Evolutionary conservation across 2,797 vertebrate genomes (phyloP), one percentile per base, ranked within the genome.

Genomic region (Myoxocephalus aenaeus): DNA sequence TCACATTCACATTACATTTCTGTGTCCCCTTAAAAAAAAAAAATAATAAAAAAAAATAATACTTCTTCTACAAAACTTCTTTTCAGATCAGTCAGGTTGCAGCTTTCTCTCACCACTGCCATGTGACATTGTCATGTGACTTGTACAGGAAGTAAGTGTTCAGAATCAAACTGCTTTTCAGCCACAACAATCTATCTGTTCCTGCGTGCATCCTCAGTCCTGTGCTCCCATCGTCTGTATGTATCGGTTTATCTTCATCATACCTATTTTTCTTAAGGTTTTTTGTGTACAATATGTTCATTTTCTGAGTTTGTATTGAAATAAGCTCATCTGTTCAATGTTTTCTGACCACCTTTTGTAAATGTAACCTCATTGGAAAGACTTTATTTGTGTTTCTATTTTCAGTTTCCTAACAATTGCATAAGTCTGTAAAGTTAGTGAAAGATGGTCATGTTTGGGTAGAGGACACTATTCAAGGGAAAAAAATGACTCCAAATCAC

Each of bases 41-140:
- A 18, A 8, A 51, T 17, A 20, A 8, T 18, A 6, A n/a, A n/a
- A n/a, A n/a, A n/a, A n/a, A n/a, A 3, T 32, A 36, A 42, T 27
- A 27, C 25, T 27, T 12, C 20, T 42, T 13, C 38, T 44, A 42
- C 36, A 56, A 56, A 27, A 56, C 51, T 13, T 56, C 22, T 32
- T 11, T 25, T 59, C 32, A 59, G 11, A 34, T 38, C 18, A 61
- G 57, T 38, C 57, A 59, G 11, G 36, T 61, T 40, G 36, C 34
- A 25, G 38, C 22, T 62, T 70, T 72, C 40, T 62, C 38, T 62
- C 12, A 22, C 8, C 27, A 2, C 25, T 8, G 22, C 57, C 58
- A 70, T 14, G 51, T 70, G 74, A 54, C 38, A 11, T 7, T 48
- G 22, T 65, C 67, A 71, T 15, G 44, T 77, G 69, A 61, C 11